Percentiles rank a stretch among this genome's conserved stretches.
These are phyloP conservation scores for Macrotus californicus DNA, from an alignment of 2,113 vertebrate species.

Conservation along the genomic window DNA sequence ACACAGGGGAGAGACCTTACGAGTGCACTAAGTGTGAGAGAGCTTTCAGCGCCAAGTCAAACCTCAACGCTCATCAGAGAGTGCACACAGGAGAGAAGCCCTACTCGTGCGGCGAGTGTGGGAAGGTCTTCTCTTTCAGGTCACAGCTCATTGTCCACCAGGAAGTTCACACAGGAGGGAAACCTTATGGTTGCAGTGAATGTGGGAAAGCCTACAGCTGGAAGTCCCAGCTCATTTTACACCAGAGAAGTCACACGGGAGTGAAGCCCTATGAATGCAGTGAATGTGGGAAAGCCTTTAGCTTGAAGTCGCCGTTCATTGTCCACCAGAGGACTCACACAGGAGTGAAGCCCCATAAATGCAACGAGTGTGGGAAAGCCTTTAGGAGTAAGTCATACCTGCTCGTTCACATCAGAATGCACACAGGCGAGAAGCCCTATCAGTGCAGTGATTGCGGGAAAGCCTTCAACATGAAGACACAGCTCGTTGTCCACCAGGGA, in stretches of 20 bases:
- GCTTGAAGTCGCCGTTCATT: conserved; percentile 61
- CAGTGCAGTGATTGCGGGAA: conserved; percentile 60
- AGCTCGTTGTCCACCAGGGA: conserved; percentile 58
- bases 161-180: conserved; percentile 63
- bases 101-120: conserved; percentile 51
- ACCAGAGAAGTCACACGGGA: conserved; percentile 63
- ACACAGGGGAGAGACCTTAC: conserved; percentile 62
- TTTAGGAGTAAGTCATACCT: conserved; percentile 66
- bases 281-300: conserved; percentile 66
- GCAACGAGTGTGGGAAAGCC: conserved; percentile 61
- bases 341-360: conserved; percentile 63
- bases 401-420: conserved; percentile 56
- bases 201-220: conserved; percentile 68
- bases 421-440: conserved; percentile 64
- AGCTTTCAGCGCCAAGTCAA: conserved; percentile 69
- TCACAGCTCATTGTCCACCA: conserved; percentile 70
- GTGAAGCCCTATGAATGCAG: conserved; percentile 64
- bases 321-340: conserved; percentile 64
- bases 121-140: conserved; percentile 66
- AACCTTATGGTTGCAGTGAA: conserved; percentile 49
- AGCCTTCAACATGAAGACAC: conserved; percentile 67
- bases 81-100: conserved; percentile 67
- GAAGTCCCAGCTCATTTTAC: conserved; percentile 62
- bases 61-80: conserved; percentile 65
- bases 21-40: conserved; percentile 59